Conservation (phyloP, 2,113 vertebrate species). For the Tonatia bakeri region DNA sequence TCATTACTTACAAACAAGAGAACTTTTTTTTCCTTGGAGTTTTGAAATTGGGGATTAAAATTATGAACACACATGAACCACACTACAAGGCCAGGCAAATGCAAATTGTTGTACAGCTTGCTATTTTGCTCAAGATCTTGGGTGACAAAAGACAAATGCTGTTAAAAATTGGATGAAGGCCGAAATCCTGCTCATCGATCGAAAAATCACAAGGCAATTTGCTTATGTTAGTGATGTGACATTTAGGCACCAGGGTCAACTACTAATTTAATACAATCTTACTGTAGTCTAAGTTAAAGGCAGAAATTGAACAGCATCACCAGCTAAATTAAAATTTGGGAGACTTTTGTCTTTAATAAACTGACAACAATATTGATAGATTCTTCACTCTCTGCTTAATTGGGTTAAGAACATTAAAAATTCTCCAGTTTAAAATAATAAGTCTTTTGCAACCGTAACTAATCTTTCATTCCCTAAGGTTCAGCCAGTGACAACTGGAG, state of each 20-base stretch:
- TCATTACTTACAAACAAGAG: slow-evolving; percentile 45
- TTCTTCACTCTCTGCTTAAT: slow-evolving; percentile 65
- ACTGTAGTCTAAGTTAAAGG: slow-evolving; percentile 42
- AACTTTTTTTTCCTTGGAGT: slow-evolving; percentile 48
- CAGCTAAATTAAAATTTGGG: slow-evolving; percentile 68
- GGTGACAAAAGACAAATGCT: slow-evolving; percentile 7
- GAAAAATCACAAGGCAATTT: slow-evolving; percentile 23
- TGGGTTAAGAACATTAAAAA: slow-evolving; percentile 74
- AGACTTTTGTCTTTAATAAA: slow-evolving; percentile 54
- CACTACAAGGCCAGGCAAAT: neutral
- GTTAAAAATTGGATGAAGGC: slow-evolving; percentile 21
- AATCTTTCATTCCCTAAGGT: slow-evolving; percentile 75
- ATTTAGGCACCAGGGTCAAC: slow-evolving; percentile 35
- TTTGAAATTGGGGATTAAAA: slow-evolving; percentile 45
- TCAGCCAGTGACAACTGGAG: slow-evolving; percentile 70
- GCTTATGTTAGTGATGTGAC: neutral
- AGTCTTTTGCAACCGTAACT: slow-evolving; percentile 71
- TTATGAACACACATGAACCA: neutral
- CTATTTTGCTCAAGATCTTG: neutral
- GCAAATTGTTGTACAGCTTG: neutral
- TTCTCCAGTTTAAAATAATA: slow-evolving; percentile 74
- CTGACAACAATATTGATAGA: slow-evolving; percentile 61
- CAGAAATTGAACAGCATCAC: slow-evolving; percentile 46
- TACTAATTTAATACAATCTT: neutral
- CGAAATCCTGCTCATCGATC: neutral